Base-by-base conservation (phyloP, 2,113 vertebrate genomes). In the Stomatorhinus ivindoensis region DNA sequence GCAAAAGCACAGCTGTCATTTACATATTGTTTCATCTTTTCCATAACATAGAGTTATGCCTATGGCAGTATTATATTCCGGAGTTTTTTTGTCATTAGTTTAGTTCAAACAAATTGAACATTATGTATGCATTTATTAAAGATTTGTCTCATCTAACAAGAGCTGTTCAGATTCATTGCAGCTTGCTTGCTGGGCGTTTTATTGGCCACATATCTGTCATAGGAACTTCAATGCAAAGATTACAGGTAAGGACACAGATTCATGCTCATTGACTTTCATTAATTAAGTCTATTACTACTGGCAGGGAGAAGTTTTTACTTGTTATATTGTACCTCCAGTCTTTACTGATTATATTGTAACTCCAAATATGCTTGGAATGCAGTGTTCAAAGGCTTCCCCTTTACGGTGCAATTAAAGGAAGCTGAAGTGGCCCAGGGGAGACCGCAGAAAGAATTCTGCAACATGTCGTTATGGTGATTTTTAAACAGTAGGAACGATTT, bases 401-500 rank as follows among this genome's bases (percentile, higher is more conserved):
- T 87, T 39, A 53, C 31, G 50, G 5, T 19, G 50, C 50, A 53
- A 53, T 47, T 51, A 87, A 87, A 31, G 31, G 2, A 39, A 42
- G n/a, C 15, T 53, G 17, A 53, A 55, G 50, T 53, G 50, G 44
- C 35, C 85, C 50, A 3, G 5, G n/a, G 53, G 85, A 17, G 6
- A 11, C 85, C 50, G 2, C 85, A 87, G 35, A 17, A 51, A 55
- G 50, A 39, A 53, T 53, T 87, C 50, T 87, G 50, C 50, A 15
- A 19, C 42, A 47, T 21, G 87, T 88, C 47, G 58, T 47, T 55
- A 61, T 46, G 58, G 87, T 13, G 87, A 88, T 88, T 88, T 88
- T 88, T 47, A 88, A 88, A 42, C 87, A 48, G 61, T 19, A 73
- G 44, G 87, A 88, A 88, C 73, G 47, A 47, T 73, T 65, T 88